Base-by-base conservation (phyloP, 2,797 vertebrate species). In the Dicrostonyx torquatus region DNA sequence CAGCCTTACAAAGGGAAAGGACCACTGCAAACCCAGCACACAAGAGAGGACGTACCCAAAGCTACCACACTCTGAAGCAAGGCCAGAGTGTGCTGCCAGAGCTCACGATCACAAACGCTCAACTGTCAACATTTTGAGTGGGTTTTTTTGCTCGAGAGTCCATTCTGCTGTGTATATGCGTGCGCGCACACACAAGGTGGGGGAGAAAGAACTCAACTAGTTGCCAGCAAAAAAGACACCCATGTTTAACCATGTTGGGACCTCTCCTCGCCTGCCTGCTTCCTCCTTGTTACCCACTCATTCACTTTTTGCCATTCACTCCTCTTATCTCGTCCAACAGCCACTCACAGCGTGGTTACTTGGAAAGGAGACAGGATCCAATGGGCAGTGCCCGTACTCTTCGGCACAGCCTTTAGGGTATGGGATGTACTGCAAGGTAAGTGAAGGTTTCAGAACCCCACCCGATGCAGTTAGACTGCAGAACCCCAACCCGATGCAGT, bases 401-500 rank as follows among this genome's bases (percentile, higher is more conserved):
- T 34, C 7, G 34, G n/a, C n/a, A 48, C 4, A 45, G 48, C 4
- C 40, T 60, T 53, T 34, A 37, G 48, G 31, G 55, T 2, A 6
- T 17, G 26, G 26, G 10, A 40, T 40, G 3, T 4, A 20, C 66
- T 80, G 29, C 73, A 92, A 55, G n/a, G 11, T n/a, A 58, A 58
- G 48, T 5, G 31, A 0, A 43, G 84, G 75, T 4, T 62, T 37
- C 26, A 34, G 79, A 58, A 18, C 6, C 26, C 22, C 14, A n/a
- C 58, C 40, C n/a, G 2, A n/a, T 4, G 34, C 83, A n/a, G 0
- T 12, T 9, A 7, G 22, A n/a, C n/a, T n/a, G n/a, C n/a, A n/a
- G n/a, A n/a, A n/a, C 6, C 26, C 22, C 14, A 6, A n/a, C 58
- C 40, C n/a, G 2, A n/a, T 4, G 34, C 83, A n/a, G 0, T 12